Conservation (phyloP, 2,888 invertebrate genomes). For the Muscina levida region DNA sequence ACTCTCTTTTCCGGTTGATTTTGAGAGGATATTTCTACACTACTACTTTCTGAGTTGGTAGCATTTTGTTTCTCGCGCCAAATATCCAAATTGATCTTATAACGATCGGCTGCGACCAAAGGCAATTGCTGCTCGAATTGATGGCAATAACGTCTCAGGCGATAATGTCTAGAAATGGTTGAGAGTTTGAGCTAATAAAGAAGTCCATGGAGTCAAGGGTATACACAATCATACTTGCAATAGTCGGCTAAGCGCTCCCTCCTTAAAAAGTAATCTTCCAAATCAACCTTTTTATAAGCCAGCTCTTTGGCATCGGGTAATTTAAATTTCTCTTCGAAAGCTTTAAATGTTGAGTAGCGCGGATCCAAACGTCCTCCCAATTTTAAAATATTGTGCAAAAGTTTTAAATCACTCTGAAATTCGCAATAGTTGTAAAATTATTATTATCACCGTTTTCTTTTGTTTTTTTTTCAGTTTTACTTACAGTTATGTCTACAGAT, state of each 20-base stretch:
- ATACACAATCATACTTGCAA: slow-evolving; percentile 73
- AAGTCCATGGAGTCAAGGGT: neutral
- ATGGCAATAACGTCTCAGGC: slow-evolving; percentile 77
- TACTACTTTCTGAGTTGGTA: slow-evolving; percentile 62
- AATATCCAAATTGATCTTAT: slow-evolving; percentile 72
- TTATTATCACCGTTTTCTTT: no score
- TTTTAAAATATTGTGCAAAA: slow-evolving; percentile 75
- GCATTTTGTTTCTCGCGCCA: slow-evolving; percentile 70
- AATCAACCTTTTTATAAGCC: slow-evolving; percentile 72
- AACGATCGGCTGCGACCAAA: slow-evolving; percentile 72
- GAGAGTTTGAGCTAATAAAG: neutral
- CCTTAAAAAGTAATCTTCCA: slow-evolving; percentile 78
- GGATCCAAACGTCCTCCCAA: slow-evolving; percentile 76
- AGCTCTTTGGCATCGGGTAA: slow-evolving; percentile 75
- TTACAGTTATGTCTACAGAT: slow-evolving; percentile 77
- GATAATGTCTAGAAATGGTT: slow-evolving; percentile 72
- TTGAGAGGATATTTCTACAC: slow-evolving; percentile 48
- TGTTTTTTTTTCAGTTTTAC: slow-evolving; percentile 27
- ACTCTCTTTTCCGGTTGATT: slow-evolving; percentile 45
- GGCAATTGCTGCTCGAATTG: slow-evolving; percentile 76
- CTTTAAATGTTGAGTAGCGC: slow-evolving; percentile 70
- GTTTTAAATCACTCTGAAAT: slow-evolving; percentile 75
- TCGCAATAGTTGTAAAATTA: neutral
- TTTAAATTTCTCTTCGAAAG: slow-evolving; percentile 75
- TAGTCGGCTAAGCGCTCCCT: slow-evolving; percentile 77